Base-by-base conservation (phyloP, 2,888 invertebrate genomes). In the Hemithea aestivaria region DNA sequence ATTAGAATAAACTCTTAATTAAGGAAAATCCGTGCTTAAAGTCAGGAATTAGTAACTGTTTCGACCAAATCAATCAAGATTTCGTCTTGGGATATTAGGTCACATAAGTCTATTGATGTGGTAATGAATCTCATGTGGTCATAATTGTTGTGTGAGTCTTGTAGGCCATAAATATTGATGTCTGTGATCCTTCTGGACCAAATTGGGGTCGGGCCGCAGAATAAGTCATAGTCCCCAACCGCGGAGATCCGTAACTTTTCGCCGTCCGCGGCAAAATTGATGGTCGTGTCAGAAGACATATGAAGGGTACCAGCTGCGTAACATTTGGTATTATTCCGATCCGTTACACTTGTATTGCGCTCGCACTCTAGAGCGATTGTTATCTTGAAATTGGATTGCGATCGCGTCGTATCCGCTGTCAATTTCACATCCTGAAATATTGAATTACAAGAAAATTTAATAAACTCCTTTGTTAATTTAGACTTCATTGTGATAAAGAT, bases 121-220 rank as follows among this genome's bases (percentile, higher is more conserved):
- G n/a, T 35, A 2, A 78, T 41, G 24, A 59, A 40, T 50, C 55
- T 72, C 33, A 67, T 54, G 28, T 76, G 48, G 48, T 87, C 87
- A 30, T 66, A 90, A 53, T 87, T 85, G 41, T 87, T 87, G 6
- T 68, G 30, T 26, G 64, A 56, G 4, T 66, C 58, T 20, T 68
- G 57, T 3, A 88, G 62, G 3, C 87, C 87, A 35, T 76, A 88
- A 3, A 87, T 56, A 10, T 55, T 65, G 4, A 87, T 48, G 39
- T 71, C 61, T 23, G 43, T 49, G 1, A 87, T 53, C 1, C 27
- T 41, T 7, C 56, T 58, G 1, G 68, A 51, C 64, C 73, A 76
- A 10, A 53, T 27, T 10, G 62, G 54, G 33, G 45, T 26, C 6
- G 9, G 35, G 0, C 20, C 21, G 20, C 87, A 85, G 2, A 79